Evolutionary conservation across 2,113 vertebrate genomes (phyloP), one percentile per base, ranked within the genome.

Genomic region (Psophia crepitans): DNA sequence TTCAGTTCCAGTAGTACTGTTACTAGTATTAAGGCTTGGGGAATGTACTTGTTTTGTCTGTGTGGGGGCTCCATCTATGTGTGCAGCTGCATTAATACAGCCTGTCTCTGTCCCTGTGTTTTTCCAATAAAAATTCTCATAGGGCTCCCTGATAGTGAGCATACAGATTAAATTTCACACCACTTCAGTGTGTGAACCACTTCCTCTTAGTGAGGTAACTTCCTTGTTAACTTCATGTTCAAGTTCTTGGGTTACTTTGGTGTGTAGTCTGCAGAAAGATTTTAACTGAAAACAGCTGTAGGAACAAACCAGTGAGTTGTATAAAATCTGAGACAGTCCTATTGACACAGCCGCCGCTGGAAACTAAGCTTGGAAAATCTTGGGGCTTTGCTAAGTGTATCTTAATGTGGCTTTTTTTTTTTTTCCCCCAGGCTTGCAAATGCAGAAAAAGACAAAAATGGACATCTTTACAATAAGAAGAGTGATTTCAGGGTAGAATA

Each of bases 391-490:
- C 14, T 44, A 41, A 93, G 79, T 90, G 15, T 70, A 24, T 30
- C 32, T 89, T 60, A 49, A 63, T 77, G 24, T 86, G 35, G 46
- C 57, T 86, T n/a, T 65, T 46, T 96, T 97, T 93, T 96, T 86
- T 65, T 19, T n/a, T n/a, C n/a, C n/a, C 41, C 43, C 95, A 99
- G 99, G 96, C 96, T 99, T 97, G 97, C 97, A 77, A 98, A 98
- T 96, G 93, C 98, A 86, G 98, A 99, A 97, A 99, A 98, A 97
- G 99, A 99, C 82, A 98, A 97, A 95, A 96, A 70, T n/a, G 82
- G 96, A 84, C 96, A 92, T 81, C 96, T 98, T 87, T 98, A 98
- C 96, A 99, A 96, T 73, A 99, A 96, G 91, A 99, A 96, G 96
- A 98, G 95, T 88, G 98, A 96, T 76, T 99, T 98, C 95, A 97